Conservation (phyloP, 2,888 invertebrate genomes). For the Chymomyza fuscimana region DNA sequence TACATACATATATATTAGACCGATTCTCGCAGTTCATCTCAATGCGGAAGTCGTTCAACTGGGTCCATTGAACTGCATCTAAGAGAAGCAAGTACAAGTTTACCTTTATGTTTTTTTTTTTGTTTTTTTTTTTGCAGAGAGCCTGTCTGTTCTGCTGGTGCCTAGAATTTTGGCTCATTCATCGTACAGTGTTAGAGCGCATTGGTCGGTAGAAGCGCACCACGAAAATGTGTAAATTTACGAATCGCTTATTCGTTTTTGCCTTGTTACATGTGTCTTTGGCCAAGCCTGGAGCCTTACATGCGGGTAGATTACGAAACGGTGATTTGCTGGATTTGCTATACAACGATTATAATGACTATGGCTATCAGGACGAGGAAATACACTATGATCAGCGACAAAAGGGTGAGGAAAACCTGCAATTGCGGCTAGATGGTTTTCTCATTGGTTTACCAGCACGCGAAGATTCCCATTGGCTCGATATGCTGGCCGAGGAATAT, state of each 20-base stretch:
- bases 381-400: slow-evolving; percentile 87
- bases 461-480: slow-evolving; percentile 43
- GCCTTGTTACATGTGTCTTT: slow-evolving; percentile 40
- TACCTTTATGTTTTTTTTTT: slow-evolving; percentile 22
- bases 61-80: slow-evolving; percentile 12
- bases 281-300: slow-evolving; percentile 31
- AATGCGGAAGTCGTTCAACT: slow-evolving; percentile 63
- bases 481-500: slow-evolving; percentile 49
- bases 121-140: slow-evolving; percentile 19
- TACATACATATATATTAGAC: not conserved
- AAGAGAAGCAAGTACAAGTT: slow-evolving; percentile 47
- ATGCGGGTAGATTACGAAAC: slow-evolving; percentile 25
- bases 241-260: slow-evolving; percentile 76
- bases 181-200: slow-evolving; percentile 41
- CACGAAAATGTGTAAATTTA: slow-evolving; percentile 78
- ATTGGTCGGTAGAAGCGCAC: slow-evolving; percentile 41
- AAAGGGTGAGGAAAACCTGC: slow-evolving; percentile 88
- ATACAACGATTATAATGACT: slow-evolving; percentile 59
- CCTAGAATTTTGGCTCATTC: slow-evolving; percentile 55
- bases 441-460: slow-evolving; percentile 65
- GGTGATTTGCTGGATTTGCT: slow-evolving; percentile 53
- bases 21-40: slow-evolving; percentile 53
- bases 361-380: slow-evolving; percentile 75
- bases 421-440: slow-evolving; percentile 82
- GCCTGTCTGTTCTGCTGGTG: slow-evolving; percentile 38